Percentiles rank a stretch among this genome's conserved stretches.
Conservation (phyloP, 2,888 invertebrate genomes). For the Axea sp. region DNA sequence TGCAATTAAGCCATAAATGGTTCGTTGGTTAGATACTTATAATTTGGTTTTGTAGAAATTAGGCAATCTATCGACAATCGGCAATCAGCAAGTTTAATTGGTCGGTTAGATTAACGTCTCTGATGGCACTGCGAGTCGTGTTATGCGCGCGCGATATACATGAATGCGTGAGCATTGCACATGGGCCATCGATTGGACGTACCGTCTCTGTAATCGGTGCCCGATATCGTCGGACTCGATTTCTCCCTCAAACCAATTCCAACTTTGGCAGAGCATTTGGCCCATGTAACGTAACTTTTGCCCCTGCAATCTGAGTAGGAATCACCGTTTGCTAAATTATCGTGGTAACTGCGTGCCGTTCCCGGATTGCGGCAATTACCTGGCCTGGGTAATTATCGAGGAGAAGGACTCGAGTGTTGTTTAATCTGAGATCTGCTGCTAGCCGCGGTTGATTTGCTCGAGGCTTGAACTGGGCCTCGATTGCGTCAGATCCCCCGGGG, state of each 20-base stretch:
- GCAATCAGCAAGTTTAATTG: constrained; percentile 63
- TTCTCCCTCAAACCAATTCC: constrained; percentile 75
- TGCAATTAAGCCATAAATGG: constrained; percentile 23
- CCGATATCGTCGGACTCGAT: constrained; percentile 60
- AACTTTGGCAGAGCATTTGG: constrained; percentile 72
- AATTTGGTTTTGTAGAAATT: constrained; percentile 34
- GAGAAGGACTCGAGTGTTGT: constrained; percentile 77
- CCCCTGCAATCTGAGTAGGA: constrained; percentile 77
- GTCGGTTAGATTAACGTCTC: constrained; percentile 47
- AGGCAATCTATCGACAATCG: constrained; percentile 50
- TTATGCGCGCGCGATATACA: constrained; percentile 42
- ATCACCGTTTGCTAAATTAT: constrained; percentile 78
- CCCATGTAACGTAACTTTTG: constrained; percentile 73
- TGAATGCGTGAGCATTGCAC: constrained; percentile 65
- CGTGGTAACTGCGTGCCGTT: constrained; percentile 75
- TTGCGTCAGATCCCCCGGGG: constrained; percentile 70
- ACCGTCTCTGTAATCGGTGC: constrained; percentile 35
- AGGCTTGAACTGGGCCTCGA: constrained; percentile 68
- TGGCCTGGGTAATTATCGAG: constrained; percentile 76
- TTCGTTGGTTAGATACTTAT: constrained; percentile 21
- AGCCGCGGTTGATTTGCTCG: constrained; percentile 54
- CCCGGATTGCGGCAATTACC: constrained; percentile 79
- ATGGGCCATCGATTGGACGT: constrained; percentile 54
- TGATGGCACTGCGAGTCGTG: constrained; percentile 46
- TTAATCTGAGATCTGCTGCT: constrained; percentile 77